Evolutionary conservation across 2,888 invertebrate genomes (phyloP).

Genomic region (Zelleria hepariella): DNA sequence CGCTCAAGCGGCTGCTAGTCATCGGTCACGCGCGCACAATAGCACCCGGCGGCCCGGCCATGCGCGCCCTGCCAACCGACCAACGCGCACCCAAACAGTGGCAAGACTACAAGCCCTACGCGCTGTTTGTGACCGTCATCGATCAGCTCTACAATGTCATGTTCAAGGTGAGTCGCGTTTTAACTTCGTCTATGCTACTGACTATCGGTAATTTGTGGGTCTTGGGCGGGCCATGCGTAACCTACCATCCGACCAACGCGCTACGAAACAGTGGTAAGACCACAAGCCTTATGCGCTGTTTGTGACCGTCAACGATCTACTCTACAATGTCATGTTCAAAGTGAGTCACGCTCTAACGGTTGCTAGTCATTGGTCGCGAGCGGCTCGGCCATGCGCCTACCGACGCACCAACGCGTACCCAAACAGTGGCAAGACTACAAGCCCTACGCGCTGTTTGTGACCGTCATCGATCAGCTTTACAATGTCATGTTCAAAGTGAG

Average conservation of each 20-base stretch:
- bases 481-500: constrained; percentile 86
- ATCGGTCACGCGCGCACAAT: constrained; percentile 82
- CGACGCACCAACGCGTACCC: constrained; percentile 71
- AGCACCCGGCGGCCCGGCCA: constrained; percentile 76
- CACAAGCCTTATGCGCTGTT: constrained; percentile 91
- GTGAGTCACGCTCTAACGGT: constrained; percentile 82
- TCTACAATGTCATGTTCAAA: constrained; percentile 87
- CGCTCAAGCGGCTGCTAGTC: constrained; percentile 83
- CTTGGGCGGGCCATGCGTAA: constrained; percentile 74
- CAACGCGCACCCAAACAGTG: constrained; percentile 74
- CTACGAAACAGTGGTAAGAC: constrained; percentile 75
- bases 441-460: constrained; percentile 87
- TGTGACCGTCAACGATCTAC: constrained; percentile 86
- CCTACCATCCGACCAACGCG: constrained; percentile 69
- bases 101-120: constrained; percentile 85
- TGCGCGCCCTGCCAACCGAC: constrained; percentile 69
- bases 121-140: constrained; percentile 88
- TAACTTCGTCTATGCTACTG: not conserved
- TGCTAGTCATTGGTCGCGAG: constrained; percentile 85
- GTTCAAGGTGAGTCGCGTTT: constrained; percentile 77
- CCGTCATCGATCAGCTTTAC: constrained; percentile 88
- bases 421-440: constrained; percentile 84
- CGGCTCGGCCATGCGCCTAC: constrained; percentile 71
- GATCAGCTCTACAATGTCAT: constrained; percentile 88
- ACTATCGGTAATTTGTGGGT: too few relatives aligned